Percentiles rank a stretch among this genome's conserved stretches.
Conservation (phyloP, 2,113 vertebrate species). For the Crotalus helleri region DNA sequence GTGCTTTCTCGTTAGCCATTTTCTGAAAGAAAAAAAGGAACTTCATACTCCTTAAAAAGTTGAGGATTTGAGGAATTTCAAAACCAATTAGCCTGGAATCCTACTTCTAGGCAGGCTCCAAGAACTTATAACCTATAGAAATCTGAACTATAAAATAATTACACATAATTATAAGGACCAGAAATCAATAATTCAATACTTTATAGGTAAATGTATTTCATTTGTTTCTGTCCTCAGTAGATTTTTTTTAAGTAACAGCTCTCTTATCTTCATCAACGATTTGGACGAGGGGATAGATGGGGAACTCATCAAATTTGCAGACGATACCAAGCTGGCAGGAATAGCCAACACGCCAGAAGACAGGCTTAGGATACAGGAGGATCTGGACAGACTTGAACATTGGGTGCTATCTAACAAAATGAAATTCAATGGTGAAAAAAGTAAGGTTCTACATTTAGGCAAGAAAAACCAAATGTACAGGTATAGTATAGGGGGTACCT, state of each 20-base stretch:
- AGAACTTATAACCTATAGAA: neutral
- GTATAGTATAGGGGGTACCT: no score
- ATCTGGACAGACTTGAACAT: no score
- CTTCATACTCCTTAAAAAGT: neutral
- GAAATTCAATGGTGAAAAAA: no score
- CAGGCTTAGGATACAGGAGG: no score
- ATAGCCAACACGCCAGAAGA: no score
- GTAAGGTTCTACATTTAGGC: no score
- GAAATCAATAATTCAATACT: neutral
- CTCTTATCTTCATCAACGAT: neutral
- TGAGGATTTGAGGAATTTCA: neutral
- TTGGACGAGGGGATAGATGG: no score
- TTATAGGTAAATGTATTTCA: neutral
- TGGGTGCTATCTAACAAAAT: no score
- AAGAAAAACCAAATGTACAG: no score
- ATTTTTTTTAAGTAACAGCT: neutral
- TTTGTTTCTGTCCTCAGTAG: neutral
- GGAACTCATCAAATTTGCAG: no score
- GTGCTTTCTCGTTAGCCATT: neutral
- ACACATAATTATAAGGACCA: neutral
- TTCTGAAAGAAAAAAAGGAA: neutral
- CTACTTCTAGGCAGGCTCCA: neutral
- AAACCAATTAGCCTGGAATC: neutral
- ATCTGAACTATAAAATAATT: neutral
- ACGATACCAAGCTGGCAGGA: no score